Evolutionary conservation across 2,113 vertebrate genomes (phyloP).

Genomic region (Ardeotis arabs): DNA sequence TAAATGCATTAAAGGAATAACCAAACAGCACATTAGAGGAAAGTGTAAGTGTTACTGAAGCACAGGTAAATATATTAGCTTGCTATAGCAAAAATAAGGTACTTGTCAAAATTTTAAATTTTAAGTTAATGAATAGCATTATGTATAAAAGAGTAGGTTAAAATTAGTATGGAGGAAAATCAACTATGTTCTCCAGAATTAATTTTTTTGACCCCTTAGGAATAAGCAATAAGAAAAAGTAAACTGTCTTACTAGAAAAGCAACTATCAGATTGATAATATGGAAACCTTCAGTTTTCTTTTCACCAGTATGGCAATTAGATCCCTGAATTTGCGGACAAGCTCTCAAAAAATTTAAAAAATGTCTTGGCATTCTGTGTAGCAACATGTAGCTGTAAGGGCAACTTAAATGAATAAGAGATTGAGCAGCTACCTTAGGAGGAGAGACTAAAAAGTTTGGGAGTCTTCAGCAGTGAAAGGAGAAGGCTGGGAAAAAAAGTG

Average conservation of each 20-base stretch:
- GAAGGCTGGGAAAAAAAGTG: neutral
- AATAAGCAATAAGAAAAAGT: neutral
- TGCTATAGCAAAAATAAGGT: neutral
- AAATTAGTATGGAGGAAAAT: neutral
- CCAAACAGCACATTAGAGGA: neutral
- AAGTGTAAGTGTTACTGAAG: neutral
- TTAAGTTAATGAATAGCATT: neutral
- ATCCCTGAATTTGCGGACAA: neutral
- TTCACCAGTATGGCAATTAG: neutral
- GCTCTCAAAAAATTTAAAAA: neutral
- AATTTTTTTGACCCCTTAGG: neutral
- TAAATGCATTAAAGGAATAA: slow-evolving; percentile 17
- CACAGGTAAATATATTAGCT: neutral
- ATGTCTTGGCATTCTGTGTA: neutral
- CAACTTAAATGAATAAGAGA: neutral
- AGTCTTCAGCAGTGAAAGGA: neutral
- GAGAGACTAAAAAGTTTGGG: neutral
- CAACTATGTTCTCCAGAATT: neutral
- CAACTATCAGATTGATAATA: neutral
- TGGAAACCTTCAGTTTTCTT: neutral
- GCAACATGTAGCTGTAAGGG: neutral
- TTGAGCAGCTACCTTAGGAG: neutral
- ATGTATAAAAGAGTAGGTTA: neutral
- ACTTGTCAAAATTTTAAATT: neutral
- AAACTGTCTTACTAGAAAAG: neutral